Evolutionary conservation across 2,113 vertebrate species (phyloP), one percentile per base, ranked within the genome.

Genomic region (Phylloscopus trochiloides): DNA sequence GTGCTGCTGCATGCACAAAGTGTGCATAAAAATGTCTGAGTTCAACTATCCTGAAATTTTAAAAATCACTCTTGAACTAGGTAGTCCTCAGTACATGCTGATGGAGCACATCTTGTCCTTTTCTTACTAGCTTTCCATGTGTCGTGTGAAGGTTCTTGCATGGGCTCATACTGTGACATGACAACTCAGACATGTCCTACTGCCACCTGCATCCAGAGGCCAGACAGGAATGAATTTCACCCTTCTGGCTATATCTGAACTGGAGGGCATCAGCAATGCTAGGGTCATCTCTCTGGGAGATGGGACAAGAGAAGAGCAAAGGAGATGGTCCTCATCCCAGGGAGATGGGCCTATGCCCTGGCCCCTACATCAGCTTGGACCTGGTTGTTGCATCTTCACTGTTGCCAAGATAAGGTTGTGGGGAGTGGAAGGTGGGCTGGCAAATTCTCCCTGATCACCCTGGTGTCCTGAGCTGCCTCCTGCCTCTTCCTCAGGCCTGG

Each of bases 11-110:
- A 1, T n/a, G 12, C 26, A 43, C 5, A 8, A 62, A 52, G 6
- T 48, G 10, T 6, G 7, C 2, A 0, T 13, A 31, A 28, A 26
- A 42, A 26, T 6, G 6, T 18, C 25, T 5, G 7, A 45, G n/a
- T 42, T 62, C 16, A 57, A 42, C 16, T 11, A 31, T 20, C 15
- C 17, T 34, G 20, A 73, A 54, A 6, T 38, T 40, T 57, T 58
- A 51, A 5, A 68, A 40, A 47, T 38, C 36, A 13, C 16, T 15
- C 26, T 43, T 68, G 31, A 57, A 51, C 12, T 28, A 55, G 12
- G 47, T 20, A 45, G 17, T 17, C 25, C 9, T 57, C 1, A 3
- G 4, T 42, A 28, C 17, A 12, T 17, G 10, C 25, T 70, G 21
- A 31, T 17, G n/a, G 17, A 57, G 20, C 32, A 62, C 12, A 14